phyloP scores from a whole-genome alignment of 2,797 vertebrate species.

The Periophthalmus magnuspinnatus region DNA sequence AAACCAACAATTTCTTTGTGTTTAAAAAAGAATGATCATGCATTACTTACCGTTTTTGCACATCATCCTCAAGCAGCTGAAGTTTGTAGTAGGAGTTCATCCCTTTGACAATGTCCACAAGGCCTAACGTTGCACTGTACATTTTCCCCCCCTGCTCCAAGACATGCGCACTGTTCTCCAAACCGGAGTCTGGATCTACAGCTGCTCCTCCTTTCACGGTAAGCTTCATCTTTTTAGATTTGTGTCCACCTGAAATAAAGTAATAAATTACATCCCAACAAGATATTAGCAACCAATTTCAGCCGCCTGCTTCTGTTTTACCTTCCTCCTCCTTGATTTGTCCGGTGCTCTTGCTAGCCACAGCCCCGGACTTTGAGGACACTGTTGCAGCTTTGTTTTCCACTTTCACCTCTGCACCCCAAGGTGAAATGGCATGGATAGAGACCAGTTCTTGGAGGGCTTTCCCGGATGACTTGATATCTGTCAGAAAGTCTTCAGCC shows the following conservation, averaged over 20 bases:
- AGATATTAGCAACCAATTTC: not conserved
- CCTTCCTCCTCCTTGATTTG: conserved; percentile 90
- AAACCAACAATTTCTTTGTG: not conserved
- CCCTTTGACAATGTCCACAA: conserved; percentile 93
- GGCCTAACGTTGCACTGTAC: conserved; percentile 93
- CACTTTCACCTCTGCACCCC: conserved; percentile 91
- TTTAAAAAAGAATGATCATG: not conserved
- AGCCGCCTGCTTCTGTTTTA: conserved; percentile 53
- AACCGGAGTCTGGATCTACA: conserved; percentile 94
- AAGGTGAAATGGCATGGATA: conserved; percentile 86
- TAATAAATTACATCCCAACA: not conserved
- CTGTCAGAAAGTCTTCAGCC: conserved; percentile 88
- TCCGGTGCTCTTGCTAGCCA: conserved; percentile 82
- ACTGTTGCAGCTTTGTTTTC: conserved; percentile 70
- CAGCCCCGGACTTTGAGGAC: conserved; percentile 78
- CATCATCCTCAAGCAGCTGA: conserved; percentile 93
- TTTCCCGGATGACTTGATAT: conserved; percentile 83
- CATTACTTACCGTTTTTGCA: conserved; percentile 85
- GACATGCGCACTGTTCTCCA: conserved; percentile 94
- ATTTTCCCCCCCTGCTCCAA: conserved; percentile 94
- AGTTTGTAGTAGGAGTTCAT: conserved; percentile 99
- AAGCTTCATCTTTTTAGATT: conserved; percentile 96
- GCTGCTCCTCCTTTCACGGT: conserved; percentile 98
- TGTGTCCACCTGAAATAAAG: conserved; percentile 81
- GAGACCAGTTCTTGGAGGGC: conserved; percentile 86